Conservation (phyloP, 92 coral and sea anemone genomes). For the Zoanthus solanderi region DNA sequence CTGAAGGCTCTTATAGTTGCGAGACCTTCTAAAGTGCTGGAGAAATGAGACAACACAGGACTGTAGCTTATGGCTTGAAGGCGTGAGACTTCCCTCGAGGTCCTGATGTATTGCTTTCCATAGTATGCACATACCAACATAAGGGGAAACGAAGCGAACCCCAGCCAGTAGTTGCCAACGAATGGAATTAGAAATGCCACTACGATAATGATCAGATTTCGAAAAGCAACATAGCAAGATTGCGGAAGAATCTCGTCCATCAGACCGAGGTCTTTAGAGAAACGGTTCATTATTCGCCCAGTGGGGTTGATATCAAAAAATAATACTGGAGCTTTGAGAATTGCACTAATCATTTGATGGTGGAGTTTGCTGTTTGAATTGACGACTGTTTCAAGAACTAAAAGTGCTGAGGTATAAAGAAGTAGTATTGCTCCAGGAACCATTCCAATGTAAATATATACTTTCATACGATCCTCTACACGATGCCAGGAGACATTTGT, state of each 20-base stretch:
- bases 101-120: not conserved
- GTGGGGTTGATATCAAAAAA: conserved; percentile 23
- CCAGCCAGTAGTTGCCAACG: conserved; percentile 12
- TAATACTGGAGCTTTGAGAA: conserved; percentile 8
- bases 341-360: conserved; percentile 8
- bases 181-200: conserved; percentile 13
- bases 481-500: conserved; percentile 5
- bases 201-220: not conserved
- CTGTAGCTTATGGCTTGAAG: conserved; percentile 69
- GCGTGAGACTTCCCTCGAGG: conserved; percentile 13
- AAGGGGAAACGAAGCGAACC: conserved; percentile 2
- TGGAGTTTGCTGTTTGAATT: not conserved
- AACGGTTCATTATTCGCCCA: conserved; percentile 26
- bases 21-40: conserved; percentile 82
- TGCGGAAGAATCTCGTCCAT: conserved; percentile 30
- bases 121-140: conserved; percentile 7
- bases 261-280: conserved; percentile 26
- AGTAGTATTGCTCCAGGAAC: not conserved
- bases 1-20: conserved; percentile 78
- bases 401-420: not conserved
- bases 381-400: conserved; percentile 8
- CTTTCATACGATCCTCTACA: not conserved
- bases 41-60: conserved; percentile 86
- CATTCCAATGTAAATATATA: conserved; percentile 19
- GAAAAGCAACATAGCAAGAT: not conserved